These are phyloP conservation scores for Acrocephalus kingi DNA, from an alignment of 2,113 vertebrate species.

Conservation along the genomic window DNA sequence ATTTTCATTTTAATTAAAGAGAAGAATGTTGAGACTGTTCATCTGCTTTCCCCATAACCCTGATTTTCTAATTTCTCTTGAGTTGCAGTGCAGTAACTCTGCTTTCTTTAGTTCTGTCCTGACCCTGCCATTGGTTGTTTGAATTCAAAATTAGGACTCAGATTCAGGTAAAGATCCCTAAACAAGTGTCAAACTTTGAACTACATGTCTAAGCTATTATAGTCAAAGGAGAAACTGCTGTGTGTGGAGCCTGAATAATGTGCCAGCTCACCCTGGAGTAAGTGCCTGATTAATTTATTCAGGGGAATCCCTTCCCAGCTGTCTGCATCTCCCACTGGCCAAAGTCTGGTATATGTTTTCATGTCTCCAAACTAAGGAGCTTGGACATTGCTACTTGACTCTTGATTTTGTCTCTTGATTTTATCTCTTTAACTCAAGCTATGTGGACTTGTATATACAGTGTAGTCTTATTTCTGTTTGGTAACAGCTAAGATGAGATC, in stretches of 20 bases:
- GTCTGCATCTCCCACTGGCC: not conserved
- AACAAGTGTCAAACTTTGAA: not conserved
- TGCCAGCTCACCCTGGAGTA: not conserved
- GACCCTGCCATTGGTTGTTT: not conserved
- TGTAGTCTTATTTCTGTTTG: not conserved
- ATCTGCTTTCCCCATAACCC: not conserved
- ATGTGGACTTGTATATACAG: not conserved
- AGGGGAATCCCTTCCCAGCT: not conserved
- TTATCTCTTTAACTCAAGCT: not conserved
- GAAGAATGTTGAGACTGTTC: not conserved
- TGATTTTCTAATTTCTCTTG: not conserved
- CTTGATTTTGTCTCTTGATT: not conserved
- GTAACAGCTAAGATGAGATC: not conserved
- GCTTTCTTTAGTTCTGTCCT: not conserved
- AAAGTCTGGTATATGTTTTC: not conserved
- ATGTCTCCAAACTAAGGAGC: not conserved
- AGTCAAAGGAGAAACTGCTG: not conserved
- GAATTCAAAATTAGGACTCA: not conserved
- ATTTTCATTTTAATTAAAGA: not conserved
- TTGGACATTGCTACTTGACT: not conserved
- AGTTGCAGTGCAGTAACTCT: not conserved
- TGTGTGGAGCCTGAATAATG: not conserved
- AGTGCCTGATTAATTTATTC: not conserved
- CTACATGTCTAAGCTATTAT: not conserved
- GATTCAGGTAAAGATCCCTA: not conserved